Evolutionary conservation across 1,140 invertebrate genomes (phyloP).

Genomic region (Neotoxoptera formosana): DNA sequence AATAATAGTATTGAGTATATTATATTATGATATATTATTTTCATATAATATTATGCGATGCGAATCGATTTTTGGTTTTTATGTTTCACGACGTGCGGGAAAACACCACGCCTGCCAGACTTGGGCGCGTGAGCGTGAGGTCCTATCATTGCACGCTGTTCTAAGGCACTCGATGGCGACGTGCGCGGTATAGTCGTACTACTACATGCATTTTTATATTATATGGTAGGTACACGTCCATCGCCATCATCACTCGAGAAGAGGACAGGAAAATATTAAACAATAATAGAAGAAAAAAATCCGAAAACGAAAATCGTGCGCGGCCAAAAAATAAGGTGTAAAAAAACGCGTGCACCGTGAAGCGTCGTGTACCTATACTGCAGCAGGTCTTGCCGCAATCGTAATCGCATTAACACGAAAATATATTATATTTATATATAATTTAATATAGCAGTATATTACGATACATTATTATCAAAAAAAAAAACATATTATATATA

Average conservation of each 20-base stretch:
- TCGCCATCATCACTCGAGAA: background rate
- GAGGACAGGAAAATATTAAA: background rate
- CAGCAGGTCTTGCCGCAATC: background rate
- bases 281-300: background rate
- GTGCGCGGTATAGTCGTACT: background rate
- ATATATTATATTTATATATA: background rate
- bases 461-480: background rate
- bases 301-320: slow-evolving; percentile 10
- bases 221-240: background rate
- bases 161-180: background rate
- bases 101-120: background rate
- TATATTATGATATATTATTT: too few relatives aligned
- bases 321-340: background rate
- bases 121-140: background rate
- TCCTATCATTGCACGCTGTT: background rate
- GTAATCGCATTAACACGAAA: slow-evolving; percentile 41
- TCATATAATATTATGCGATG: background rate
- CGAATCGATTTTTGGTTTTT: background rate
- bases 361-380: background rate
- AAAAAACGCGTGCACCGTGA: slow-evolving; percentile 31
- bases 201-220: background rate
- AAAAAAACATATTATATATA: background rate
- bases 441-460: background rate
- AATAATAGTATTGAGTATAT: background rate
- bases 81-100: background rate